Base-by-base conservation (phyloP, 1,140 invertebrate species). In the Leptoteleia sp. region DNA sequence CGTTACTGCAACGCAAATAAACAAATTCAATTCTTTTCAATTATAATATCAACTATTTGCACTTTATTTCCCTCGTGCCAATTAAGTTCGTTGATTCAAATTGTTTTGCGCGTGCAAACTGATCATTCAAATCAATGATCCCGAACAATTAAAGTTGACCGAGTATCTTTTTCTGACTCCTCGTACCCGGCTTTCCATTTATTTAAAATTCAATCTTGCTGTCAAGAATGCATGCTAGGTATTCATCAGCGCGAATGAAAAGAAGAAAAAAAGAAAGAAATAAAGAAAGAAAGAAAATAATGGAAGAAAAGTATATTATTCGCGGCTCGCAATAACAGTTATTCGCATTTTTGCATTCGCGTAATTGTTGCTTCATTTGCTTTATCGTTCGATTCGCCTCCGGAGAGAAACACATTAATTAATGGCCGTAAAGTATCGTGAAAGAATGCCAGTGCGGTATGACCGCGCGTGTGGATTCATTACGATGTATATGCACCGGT, bases 331-430 rank as follows among this genome's bases (percentile, higher is more conserved):
- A 55, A 70, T 76, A 76, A 76, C 62, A 65, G 64, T 76, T 76
- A 68, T 76, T 35, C 48, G 48, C 17, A 62, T 76, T 76, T 76
- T 76, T 76, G 55, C 45, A 68, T 76, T 57, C 73, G 38, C 70
- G 57, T 65, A 79, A 79, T 79, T 79, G 64, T 75, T 70, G 65
- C 52, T 75, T 70, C 70, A 79, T 79, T 79, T 73, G 68, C 73
- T 76, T 76, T 70, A 76, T 76, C 73, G 73, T 76, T 68, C 76
- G 76, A 79, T 75, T 79, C 70, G 59, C 50, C 73, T 65, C 48
- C 35, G 45, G 45, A 48, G 68, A 72, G 70, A 54, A 75, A 77
- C 73, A 71, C 79, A 78, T 76, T 75, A 72, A 78, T 76, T 75
- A 76, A 78, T 68, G 59, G 47, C 62, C 76, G 65, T 81, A 78